Evolutionary conservation across 2,888 invertebrate genomes (phyloP), one percentile per base, ranked within the genome.

Genomic region (Empis stercorea): DNA sequence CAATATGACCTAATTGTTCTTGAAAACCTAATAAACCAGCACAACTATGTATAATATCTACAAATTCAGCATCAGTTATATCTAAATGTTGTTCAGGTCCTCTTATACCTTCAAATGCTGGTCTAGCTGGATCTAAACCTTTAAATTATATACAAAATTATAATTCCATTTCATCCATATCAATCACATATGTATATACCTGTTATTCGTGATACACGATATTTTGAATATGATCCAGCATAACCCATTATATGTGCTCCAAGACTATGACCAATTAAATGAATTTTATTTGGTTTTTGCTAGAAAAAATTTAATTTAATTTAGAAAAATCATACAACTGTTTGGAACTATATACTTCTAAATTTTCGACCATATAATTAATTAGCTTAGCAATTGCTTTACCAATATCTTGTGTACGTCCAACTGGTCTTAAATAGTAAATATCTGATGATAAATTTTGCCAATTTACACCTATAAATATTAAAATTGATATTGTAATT

Each of bases 21-120:
- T 59, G 57, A 46, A 64, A 67, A 0, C 84, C 84, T 32, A 78
- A 70, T 39, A 77, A 68, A 0, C 84, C 84, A 1, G 75, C 78
- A 55, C 79, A 79, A 1, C 82, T 82, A 58, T 87, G 86, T 44
- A 86, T 80, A 1, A 84, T 75, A 59, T 86, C 85, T 27, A 81
- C 86, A 57, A 84, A 86, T 17, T 72, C 65, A 0, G 84, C 85
- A 60, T 86, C 84, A 3, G 70, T 73, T 30, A 66, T 65, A 53
- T 81, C 81, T 42, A 86, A 66, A 44, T 73, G 68, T 45, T 72
- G 68, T 43, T 69, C 70, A 0, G 66, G 65, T 0, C 66, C 66
- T 49, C 64, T 63, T 41, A 65, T 63, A 46, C 62, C 61, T 47
- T 67, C 66, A 48, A 66, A 67, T 1, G 65, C 65, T 0, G 66